Percentiles rank a stretch among this genome's conserved stretches.
phyloP scores from a whole-genome alignment of 2,888 invertebrate genomes.

The Epistrophe eligans region DNA sequence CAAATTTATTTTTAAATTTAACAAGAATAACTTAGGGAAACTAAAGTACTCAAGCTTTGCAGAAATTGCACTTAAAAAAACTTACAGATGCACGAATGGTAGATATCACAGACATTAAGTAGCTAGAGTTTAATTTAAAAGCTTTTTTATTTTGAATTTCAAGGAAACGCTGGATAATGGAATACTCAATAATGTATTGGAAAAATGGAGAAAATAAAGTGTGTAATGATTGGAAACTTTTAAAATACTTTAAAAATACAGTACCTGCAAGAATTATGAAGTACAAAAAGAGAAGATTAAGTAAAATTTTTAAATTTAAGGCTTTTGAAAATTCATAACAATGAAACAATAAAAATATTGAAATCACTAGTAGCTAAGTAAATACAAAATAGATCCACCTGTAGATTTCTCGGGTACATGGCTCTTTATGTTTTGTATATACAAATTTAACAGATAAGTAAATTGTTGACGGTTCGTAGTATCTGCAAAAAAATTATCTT shows the following conservation, averaged over 20 bases:
- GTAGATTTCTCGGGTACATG: neutral
- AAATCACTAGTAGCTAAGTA: neutral
- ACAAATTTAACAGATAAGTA: too few species aligned
- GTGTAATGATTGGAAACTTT: neutral
- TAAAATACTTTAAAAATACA: neutral
- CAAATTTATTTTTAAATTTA: neutral
- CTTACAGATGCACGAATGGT: neutral
- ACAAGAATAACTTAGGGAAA: neutral
- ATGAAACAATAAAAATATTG: neutral
- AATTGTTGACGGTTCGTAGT: too few species aligned
- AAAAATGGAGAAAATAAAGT: neutral
- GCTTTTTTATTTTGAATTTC: neutral
- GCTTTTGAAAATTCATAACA: neutral
- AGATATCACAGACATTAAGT: neutral
- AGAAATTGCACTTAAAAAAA: neutral
- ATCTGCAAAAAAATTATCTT: too few species aligned
- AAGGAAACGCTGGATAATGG: neutral
- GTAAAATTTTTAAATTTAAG: neutral
- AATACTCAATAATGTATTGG: slow-evolving; percentile 2
- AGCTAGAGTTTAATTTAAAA: neutral
- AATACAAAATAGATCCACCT: neutral
- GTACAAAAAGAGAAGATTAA: neutral
- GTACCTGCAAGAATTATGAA: neutral
- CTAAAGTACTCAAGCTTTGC: neutral
- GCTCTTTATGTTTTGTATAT: neutral